Evolutionary conservation across 2,888 invertebrate genomes (phyloP), one percentile per base, ranked within the genome.

Genomic region (Anthoptus insignis): DNA sequence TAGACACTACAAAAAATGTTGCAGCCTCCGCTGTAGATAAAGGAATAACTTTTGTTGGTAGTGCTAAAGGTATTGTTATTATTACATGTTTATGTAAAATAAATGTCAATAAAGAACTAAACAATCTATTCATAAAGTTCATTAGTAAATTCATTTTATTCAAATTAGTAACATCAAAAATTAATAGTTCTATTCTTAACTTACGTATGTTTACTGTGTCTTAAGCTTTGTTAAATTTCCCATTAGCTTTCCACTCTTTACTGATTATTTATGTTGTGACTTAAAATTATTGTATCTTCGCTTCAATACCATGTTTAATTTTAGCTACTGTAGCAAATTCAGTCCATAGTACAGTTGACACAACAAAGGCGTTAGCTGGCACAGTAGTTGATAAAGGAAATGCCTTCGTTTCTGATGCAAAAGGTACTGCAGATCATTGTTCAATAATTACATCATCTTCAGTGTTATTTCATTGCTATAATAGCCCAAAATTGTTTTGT

Each of bases 371-470:
- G 76, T 87, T 90, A 22, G 87, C 91, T 70, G 86, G 87, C 54
- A 83, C 88, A 61, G 90, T 90, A 39, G 86, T 90, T 70, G 89
- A 91, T 76, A 88, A 92, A 79, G 88, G 92, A 64, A 84, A 89
- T 42, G 70, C 76, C 39, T 63, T 76, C 42, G 72, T 78, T n/a
- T 73, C 72, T 32, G 73, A 75, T 45, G 73, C 77, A 49, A 81
- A 79, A 81, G 81, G 80, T 80, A 78, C 60, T 58, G 53, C 24
- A 14, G 7, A 14, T 24, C 16, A 16, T 47, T 47, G 19, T 19
- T 34, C 13, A 52, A 22, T 22, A 14, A 3, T 49, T 49, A 5
- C 22, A 49, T 14, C 6, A 27, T 27, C 11, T 24, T 27, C 19
- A 24, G 14, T 49, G 3, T 49, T 45, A 5, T 45, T 45, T 45